Base-by-base conservation (phyloP, 1,140 invertebrate genomes). In the Leptinotarsa undecemlineata region DNA sequence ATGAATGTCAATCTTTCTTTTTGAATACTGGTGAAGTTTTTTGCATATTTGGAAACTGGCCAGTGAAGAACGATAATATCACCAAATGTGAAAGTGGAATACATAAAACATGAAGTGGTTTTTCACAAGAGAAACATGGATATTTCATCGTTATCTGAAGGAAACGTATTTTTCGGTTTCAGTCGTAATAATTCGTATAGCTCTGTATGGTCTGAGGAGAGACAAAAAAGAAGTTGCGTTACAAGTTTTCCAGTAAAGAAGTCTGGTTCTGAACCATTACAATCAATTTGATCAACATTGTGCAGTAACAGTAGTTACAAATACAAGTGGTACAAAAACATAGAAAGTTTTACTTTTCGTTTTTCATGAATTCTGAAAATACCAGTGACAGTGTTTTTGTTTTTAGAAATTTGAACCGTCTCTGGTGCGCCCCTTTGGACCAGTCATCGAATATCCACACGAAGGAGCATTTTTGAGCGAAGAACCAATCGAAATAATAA, bases 361-460 rank as follows among this genome's bases (percentile, higher is more conserved):
- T 26, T 26, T 26, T 26, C 4, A 26, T 26, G 23, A 26, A 26
- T 26, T 26, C 23, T 26, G 4, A 5, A 26, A 26, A 26, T 26
- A 26, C 26, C 26, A 33, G 26, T 33, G 26, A 33, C 26, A 6
- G 6, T 33, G 4, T 11, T 17, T 57, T 57, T 71, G 5, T 60
- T 79, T 79, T 70, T 60, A 87, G 57, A 75, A 84, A 70, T 78
- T 79, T 74, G 77, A 76, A 57, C 85, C 88, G 78, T 81, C 81
- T 61, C 80, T 82, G 14, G 71, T 86, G n/a, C 74, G 85, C 42
- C 81, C 86, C 4, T 88, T 88, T 81, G 85, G 85, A 6, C 88
- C 88, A 26, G 83, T 86, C 14, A 71, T 89, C 51, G 87, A 89
- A 85, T 82, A 84, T 21, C 15, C 68, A 8, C 83, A 87, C 60